Conservation (phyloP, 2,888 invertebrate genomes). For the Noctua pronuba region DNA sequence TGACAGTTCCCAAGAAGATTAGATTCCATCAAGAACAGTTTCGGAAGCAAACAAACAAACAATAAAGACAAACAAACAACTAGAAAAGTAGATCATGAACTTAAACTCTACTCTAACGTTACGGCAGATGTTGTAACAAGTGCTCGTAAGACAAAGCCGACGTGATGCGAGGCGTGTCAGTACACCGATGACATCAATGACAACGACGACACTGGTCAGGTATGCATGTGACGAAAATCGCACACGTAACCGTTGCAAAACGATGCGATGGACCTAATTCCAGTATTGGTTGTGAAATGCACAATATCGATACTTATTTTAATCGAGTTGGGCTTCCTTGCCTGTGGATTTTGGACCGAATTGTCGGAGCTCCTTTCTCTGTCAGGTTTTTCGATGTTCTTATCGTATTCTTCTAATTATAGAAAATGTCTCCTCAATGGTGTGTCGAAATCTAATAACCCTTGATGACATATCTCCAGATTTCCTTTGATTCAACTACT, state of each 20-base stretch:
- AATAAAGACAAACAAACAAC: neutral
- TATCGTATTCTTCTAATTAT: neutral
- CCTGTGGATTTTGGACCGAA: neutral
- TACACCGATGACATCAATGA: slow-evolving; percentile 33
- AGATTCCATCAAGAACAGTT: neutral
- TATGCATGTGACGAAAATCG: slow-evolving; percentile 60
- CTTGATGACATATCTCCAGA: neutral
- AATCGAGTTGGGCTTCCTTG: slow-evolving; percentile 27
- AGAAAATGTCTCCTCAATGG: neutral
- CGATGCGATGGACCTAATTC: slow-evolving; percentile 64
- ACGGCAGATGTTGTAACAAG: slow-evolving; percentile 44
- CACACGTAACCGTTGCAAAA: slow-evolving; percentile 68
- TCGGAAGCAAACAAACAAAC: too few species aligned
- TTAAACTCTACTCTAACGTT: slow-evolving; percentile 51
- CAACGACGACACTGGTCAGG: slow-evolving; percentile 44
- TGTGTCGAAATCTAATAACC: neutral
- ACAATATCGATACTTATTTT: slow-evolving; percentile 41
- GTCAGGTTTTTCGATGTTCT: neutral
- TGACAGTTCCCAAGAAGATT: neutral
- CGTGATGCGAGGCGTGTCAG: slow-evolving; percentile 54
- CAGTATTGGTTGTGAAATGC: slow-evolving; percentile 54
- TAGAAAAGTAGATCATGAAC: slow-evolving; percentile 60
- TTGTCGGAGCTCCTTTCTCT: neutral
- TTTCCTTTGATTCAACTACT: neutral
- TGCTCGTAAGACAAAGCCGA: slow-evolving; percentile 32